Evolutionary conservation across 2,797 vertebrate genomes (phyloP), one percentile per base, ranked within the genome.

Genomic region (Scleropages formosus): DNA sequence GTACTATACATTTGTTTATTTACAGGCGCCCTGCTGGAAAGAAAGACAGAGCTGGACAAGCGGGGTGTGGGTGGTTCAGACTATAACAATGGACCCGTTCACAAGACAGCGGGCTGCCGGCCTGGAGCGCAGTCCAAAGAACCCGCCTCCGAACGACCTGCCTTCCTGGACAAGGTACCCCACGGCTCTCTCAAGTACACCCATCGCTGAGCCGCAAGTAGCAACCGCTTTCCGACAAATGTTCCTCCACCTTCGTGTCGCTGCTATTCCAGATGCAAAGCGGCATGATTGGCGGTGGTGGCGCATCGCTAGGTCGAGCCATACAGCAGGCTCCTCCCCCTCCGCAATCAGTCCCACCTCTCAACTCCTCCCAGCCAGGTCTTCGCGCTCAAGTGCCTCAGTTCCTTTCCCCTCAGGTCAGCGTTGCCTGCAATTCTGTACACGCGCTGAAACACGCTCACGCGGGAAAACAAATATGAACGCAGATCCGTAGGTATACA

Each of bases 381-480:
- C 95, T 98, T 94, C 96, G 96, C 89, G 96, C 97, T 96, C 97
- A 98, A 98, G 97, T 98, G 96, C 96, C 97, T 98, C 96, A 95
- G 94, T 97, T 98, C 97, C 95, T 98, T 93, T 96, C 96, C 96
- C 96, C 96, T 98, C 96, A 98, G 96, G 96, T 98, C 80, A 78
- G 87, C 62, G 12, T 15, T n/a, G 11, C 16, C 49, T 13, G 12
- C 18, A n/a, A 20, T 7, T 22, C 8, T 1, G 15, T 27, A 20
- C 18, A 18, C 47, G 7, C 24, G 18, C 10, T 6, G 61, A 31
- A 8, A 15, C 22, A 79, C 11, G 65, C 39, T 63, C 68, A 51
- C 47, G 13, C 58, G 18, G n/a, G n/a, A n/a, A n/a, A n/a, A n/a
- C n/a, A n/a, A n/a, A n/a, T n/a, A n/a, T n/a, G n/a, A n/a, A n/a